Evolutionary conservation across 2,113 vertebrate species (phyloP).

Genomic region (Pontoporia blainvillei): DNA sequence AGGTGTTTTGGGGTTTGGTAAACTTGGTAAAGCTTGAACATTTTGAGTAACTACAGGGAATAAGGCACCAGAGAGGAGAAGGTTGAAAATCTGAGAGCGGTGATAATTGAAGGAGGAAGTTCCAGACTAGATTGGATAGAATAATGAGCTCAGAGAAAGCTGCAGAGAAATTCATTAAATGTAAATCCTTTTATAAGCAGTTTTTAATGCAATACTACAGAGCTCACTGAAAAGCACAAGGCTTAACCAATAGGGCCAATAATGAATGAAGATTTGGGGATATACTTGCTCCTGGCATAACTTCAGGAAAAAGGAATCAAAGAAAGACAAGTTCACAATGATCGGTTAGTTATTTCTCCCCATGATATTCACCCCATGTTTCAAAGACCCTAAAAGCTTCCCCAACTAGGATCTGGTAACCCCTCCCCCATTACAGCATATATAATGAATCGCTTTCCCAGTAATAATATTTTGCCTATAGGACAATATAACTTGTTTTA

Average conservation of each 20-base stretch:
- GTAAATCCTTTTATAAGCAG: slow-evolving; percentile 70
- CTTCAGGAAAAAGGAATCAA: slow-evolving; percentile 41
- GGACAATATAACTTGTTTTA: slow-evolving; percentile 12
- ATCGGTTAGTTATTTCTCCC: background rate
- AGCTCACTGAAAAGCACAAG: slow-evolving; percentile 52
- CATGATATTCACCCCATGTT: background rate
- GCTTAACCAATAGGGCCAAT: slow-evolving; percentile 65
- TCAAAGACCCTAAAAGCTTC: background rate
- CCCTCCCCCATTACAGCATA: background rate
- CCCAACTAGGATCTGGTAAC: background rate
- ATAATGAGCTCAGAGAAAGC: slow-evolving; percentile 66
- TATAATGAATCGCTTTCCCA: slow-evolving; percentile 7
- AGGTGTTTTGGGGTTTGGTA: background rate
- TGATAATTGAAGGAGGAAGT: slow-evolving; percentile 45
- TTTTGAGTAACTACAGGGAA: slow-evolving; percentile 27
- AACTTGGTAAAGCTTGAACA: background rate
- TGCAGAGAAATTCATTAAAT: slow-evolving; percentile 66
- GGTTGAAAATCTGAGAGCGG: slow-evolving; percentile 29
- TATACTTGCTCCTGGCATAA: slow-evolving; percentile 22
- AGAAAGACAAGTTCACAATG: background rate
- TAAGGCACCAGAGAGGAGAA: background rate
- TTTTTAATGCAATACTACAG: slow-evolving; percentile 66
- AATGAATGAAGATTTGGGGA: slow-evolving; percentile 66
- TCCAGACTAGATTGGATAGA: slow-evolving; percentile 51
- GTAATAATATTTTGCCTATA: slow-evolving; percentile 9